Evolutionary conservation across 2,888 invertebrate genomes (phyloP), one percentile per base, ranked within the genome.

Genomic region (Xanthorhoe spadicearia): DNA sequence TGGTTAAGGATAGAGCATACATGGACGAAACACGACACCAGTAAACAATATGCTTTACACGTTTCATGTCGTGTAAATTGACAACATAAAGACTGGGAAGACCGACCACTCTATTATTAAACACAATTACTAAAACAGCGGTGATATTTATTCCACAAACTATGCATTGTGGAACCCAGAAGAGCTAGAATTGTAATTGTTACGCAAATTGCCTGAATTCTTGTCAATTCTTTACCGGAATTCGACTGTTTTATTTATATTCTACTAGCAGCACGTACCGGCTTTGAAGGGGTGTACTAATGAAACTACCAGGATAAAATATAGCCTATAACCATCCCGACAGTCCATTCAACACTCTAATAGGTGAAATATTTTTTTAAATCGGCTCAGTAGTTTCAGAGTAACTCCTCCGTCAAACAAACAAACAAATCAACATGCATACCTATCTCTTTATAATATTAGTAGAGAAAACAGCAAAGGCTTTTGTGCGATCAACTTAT

Each of bases 401-500:
- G n/a, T n/a, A n/a, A n/a, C n/a, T n/a, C n/a, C n/a, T n/a, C n/a
- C n/a, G n/a, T n/a, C n/a, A n/a, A n/a, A n/a, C n/a, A n/a, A n/a
- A n/a, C n/a, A n/a, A n/a, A n/a, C n/a, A n/a, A n/a, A n/a, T n/a
- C n/a, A n/a, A n/a, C n/a, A n/a, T n/a, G n/a, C n/a, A n/a, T n/a
- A n/a, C n/a, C n/a, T n/a, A n/a, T n/a, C n/a, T n/a, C n/a, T n/a
- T n/a, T n/a, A n/a, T n/a, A n/a, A n/a, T n/a, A n/a, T n/a, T n/a
- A n/a, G n/a, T n/a, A n/a, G n/a, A n/a, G n/a, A 32, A 53, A 32
- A 53, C 17, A 7, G 53, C 15, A 53, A 32, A 17, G 7, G 17
- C 48, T 54, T 54, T 54, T 54, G 10, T 15, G 15, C 48, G 32
- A 32, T 48, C 19, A 43, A n/a, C 32, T 35, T 15, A 61, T 65